Base-by-base conservation (phyloP, 2,888 invertebrate species). In the Liopterus haemorrhoidalis region DNA sequence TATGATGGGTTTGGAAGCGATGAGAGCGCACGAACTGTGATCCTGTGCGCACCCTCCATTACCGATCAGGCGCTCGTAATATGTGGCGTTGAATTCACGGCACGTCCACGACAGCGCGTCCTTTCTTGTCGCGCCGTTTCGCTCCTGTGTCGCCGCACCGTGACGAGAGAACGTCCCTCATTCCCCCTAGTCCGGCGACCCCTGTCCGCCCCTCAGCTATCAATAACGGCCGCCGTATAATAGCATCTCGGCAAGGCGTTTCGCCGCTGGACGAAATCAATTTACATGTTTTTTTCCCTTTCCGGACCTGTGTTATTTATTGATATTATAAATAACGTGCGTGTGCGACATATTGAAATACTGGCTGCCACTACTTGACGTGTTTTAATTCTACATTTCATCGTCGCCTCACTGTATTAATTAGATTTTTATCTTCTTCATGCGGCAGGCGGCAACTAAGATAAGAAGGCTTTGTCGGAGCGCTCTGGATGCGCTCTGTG, bases 261-360 rank as follows among this genome's bases (percentile, higher is more conserved):
- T 11, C 31, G 30, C 18, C 32, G 39, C 32, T 39, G 25, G 45
- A 45, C 45, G 25, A 45, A 61, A 63, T 61, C 62, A 62, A 63
- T 61, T 63, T 45, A 33, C 45, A 45, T 45, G 45, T 32, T 45
- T 38, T 58, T 56, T 57, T 57, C 59, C 60, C 58, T 57, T 58
- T 36, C 48, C 54, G 47, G 11, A 28, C 41, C 8, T 44, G 53
- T 19, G 61, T 60, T 64, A 64, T 63, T 65, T 65, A 65, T 64
- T 57, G 62, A 61, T 62, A 63, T 59, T 60, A 62, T 63, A 63
- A 63, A 64, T 64, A 63, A 45, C 31, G 37, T 31, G 28, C 21
- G 31, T 33, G 33, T 20, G 18, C 33, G 8, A 33, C 33, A 33
- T 33, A 33, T 20, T 33, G 33, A 33, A 33, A 18, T 33, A 18